Percentiles rank a stretch among this genome's conserved stretches.
Conservation (phyloP, 2,113 vertebrate species). For the Drymodes brunneopygia region DNA sequence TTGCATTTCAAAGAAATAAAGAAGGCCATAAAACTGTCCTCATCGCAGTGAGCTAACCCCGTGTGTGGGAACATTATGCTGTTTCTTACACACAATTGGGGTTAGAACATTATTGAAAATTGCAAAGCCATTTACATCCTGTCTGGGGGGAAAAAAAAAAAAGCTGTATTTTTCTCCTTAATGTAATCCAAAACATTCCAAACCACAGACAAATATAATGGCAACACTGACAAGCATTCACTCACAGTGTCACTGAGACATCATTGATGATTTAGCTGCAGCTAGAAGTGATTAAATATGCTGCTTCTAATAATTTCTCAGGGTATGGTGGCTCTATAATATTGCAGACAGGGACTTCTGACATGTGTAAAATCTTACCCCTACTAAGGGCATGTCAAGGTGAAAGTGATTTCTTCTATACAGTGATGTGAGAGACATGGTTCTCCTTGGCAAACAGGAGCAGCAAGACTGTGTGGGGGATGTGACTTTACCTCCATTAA, state of each 20-base stretch:
- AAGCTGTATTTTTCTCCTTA: not conserved
- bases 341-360: not conserved
- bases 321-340: not conserved
- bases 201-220: not conserved
- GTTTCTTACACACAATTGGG: not conserved
- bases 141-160: not conserved
- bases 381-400: not conserved
- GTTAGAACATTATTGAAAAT: not conserved
- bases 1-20: conserved; percentile 14
- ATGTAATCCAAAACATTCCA: not conserved
- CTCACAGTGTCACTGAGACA: not conserved
- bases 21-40: conserved; percentile 21
- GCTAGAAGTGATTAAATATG: not conserved
- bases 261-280: not conserved
- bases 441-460: not conserved
- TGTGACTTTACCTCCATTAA: not conserved
- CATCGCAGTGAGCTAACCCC: not conserved
- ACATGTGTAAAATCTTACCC: not conserved
- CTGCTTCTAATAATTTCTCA: not conserved
- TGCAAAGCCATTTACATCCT: conserved; percentile 17
- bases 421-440: not conserved
- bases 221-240: not conserved
- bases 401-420: not conserved
- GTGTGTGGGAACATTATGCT: not conserved
- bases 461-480: not conserved